phyloP scores from a whole-genome alignment of 2,888 invertebrate species.

The Chironomus tentans region DNA sequence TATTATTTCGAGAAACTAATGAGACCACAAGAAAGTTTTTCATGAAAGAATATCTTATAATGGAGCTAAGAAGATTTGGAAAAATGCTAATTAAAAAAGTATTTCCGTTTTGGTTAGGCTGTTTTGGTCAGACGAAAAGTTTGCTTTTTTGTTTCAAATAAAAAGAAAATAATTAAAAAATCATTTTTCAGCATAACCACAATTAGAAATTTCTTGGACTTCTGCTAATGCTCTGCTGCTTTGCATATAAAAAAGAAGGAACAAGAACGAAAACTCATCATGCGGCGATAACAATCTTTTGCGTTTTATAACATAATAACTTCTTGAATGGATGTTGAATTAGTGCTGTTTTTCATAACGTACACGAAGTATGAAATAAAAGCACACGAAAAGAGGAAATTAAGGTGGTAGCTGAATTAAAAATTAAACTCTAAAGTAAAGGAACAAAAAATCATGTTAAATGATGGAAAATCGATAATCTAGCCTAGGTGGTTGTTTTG shows the following conservation, averaged over 20 bases:
- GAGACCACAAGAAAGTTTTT: background rate
- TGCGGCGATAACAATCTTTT: background rate
- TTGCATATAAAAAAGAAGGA: background rate
- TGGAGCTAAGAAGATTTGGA: background rate
- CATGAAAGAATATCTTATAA: background rate
- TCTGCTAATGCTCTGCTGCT: background rate
- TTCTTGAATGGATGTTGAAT: background rate
- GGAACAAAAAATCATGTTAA: background rate
- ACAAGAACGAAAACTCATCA: background rate
- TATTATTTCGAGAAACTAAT: background rate
- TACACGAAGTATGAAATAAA: background rate
- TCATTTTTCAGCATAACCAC: background rate
- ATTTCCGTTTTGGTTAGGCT: background rate
- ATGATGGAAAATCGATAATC: background rate
- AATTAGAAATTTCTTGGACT: background rate
- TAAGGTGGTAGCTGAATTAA: background rate
- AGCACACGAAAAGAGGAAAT: background rate
- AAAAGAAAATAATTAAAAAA: background rate
- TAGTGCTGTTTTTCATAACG: background rate
- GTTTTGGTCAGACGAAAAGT: background rate
- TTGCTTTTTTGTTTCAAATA: background rate
- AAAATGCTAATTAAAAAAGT: background rate
- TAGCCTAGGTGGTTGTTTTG: background rate
- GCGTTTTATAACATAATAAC: slow-evolving; percentile 10
- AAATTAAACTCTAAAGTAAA: background rate